Evolutionary conservation across 2,888 invertebrate species (phyloP).

Genomic region (Campoplex capitator): DNA sequence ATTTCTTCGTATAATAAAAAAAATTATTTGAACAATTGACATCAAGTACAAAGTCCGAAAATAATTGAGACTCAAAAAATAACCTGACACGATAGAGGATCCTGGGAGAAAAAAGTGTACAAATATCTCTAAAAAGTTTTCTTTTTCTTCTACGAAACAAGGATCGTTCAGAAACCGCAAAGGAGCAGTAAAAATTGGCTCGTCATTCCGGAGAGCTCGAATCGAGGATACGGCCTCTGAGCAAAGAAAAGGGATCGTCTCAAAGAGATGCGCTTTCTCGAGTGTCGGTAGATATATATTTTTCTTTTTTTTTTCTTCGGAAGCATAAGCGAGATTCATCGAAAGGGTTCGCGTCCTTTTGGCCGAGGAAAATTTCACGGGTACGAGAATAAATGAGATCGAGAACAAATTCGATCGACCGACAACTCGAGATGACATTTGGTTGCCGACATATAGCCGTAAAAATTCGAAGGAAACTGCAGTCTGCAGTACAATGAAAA

Average conservation of each 20-base stretch:
- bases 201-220: conserved; percentile 51
- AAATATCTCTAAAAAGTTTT: conserved; percentile 10
- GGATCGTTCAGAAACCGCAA: conserved; percentile 38
- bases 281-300: background rate
- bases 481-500: background rate
- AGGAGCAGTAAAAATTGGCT: conserved; percentile 40
- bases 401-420: conserved; percentile 11
- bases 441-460: conserved; percentile 16
- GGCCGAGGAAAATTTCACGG: conserved; percentile 3
- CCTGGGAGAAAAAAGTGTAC: background rate
- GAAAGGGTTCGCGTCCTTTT: conserved; percentile 56
- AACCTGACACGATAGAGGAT: background rate
- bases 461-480: conserved; percentile 7
- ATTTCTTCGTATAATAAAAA: background rate
- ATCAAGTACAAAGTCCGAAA: background rate
- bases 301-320: conserved; percentile 4
- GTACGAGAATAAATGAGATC: conserved; percentile 35
- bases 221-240: conserved; percentile 19
- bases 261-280: conserved; percentile 54
- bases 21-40: background rate
- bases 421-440: conserved; percentile 11
- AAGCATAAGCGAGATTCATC: conserved; percentile 3
- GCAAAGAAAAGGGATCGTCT: conserved; percentile 29
- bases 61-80: background rate
- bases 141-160: background rate